A percentile compares a stretch with the other conserved stretches of the same genome.
These are phyloP conservation scores for Aphrophora alni DNA, from an alignment of 2,888 invertebrate species.

Conservation along the genomic window DNA sequence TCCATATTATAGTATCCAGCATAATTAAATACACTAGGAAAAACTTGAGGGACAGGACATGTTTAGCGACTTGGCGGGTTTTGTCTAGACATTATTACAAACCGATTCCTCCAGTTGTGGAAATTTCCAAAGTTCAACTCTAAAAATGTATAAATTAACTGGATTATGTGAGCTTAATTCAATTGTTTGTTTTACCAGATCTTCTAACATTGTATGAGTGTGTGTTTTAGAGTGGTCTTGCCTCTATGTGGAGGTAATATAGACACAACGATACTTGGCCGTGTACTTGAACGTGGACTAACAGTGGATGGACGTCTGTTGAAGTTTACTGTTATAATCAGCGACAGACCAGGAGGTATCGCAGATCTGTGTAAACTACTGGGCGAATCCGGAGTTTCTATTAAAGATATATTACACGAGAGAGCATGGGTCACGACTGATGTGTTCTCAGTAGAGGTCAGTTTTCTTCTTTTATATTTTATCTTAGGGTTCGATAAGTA, in stretches of 20 bases:
- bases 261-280: slow-evolving; percentile 87
- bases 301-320: slow-evolving; percentile 83
- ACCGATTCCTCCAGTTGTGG: too few species aligned
- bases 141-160: too few species aligned
- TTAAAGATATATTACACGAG: slow-evolving; percentile 96
- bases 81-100: too few species aligned
- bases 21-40: too few species aligned
- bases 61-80: too few species aligned
- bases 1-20: too few species aligned
- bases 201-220: too few species aligned
- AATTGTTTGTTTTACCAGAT: too few species aligned
- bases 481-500: neutral
- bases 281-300: slow-evolving; percentile 86
- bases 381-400: slow-evolving; percentile 79
- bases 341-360: slow-evolving; percentile 88
- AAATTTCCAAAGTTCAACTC: too few species aligned
- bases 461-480: too few species aligned
- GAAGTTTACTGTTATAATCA: slow-evolving; percentile 78
- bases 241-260: slow-evolving; percentile 90
- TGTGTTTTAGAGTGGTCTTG: slow-evolving; percentile 73
- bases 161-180: too few species aligned
- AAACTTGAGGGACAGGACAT: too few species aligned
- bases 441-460: slow-evolving; percentile 78
- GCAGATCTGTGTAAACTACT: slow-evolving; percentile 82
- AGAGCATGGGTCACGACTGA: slow-evolving; percentile 92